Evolutionary conservation across 2,888 invertebrate genomes (phyloP), one percentile per base, ranked within the genome.

Genomic region (Cataglyphis cursor): DNA sequence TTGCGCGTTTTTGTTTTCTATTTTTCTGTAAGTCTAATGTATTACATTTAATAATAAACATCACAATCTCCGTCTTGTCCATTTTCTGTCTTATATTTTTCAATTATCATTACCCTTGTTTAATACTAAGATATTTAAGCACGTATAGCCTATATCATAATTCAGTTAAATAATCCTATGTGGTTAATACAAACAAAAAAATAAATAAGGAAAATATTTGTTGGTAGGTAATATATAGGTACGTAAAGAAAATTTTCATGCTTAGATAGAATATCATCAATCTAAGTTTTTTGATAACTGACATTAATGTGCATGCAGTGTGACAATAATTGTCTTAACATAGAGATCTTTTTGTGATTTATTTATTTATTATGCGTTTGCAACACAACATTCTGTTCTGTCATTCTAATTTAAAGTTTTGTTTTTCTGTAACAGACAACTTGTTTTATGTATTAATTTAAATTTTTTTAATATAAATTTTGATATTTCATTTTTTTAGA

Each of bases 201-300:
- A 82, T 90, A 90, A 84, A 70, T 85, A 84, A 81, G 85, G 85
- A 84, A 72, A 72, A 88, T 80, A 82, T 74, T 73, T 75, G 51
- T 90, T 90, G 92, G 92, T 92, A 93, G 92, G 93, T 93, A 92
- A 88, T 78, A 62, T 48, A 85, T 84, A 84, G 92, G 93, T 92
- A 93, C 87, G 93, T 92, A 92, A 86, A 84, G 54, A 64, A 68
- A 78, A 74, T 88, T 68, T 84, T 68, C 62, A 81, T 78, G 54
- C 70, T 72, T 85, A 44, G 28, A 83, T 44, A 70, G 68, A 18
- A 44, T 41, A 57, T 54, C 15, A 51, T 73, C 76, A 70, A 81
- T 66, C 31, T 80, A 81, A 64, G 75, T 54, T 80, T 75, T 82
- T 70, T 70, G 15, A 76, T 61, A 18, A 82, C 85, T 85, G 85